Percentiles rank a stretch among this genome's conserved stretches.
phyloP scores from a whole-genome alignment of 2,797 vertebrate species.

The Lithobates pipiens region DNA sequence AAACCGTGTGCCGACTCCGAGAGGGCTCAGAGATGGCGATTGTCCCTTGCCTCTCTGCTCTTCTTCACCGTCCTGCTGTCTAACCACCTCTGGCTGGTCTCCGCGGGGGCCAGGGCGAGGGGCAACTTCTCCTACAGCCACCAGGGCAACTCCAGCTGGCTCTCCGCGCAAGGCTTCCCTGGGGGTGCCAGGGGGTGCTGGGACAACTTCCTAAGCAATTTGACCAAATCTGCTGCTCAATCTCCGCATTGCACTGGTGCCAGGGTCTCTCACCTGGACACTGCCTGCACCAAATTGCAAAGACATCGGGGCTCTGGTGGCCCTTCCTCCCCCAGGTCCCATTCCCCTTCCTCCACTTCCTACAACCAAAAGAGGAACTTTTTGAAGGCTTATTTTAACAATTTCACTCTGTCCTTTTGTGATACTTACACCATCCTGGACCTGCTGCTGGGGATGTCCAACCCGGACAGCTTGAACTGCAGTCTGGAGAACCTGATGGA shows the following conservation, averaged over 20 bases:
- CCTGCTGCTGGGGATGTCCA: constrained; percentile 83
- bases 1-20: constrained; percentile 80
- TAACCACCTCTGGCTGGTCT: constrained; percentile 81
- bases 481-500: constrained; percentile 80
- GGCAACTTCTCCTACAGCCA: constrained; percentile 67
- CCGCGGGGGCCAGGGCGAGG: constrained; percentile 78
- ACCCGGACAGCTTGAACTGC: constrained; percentile 84
- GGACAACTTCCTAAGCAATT: constrained; percentile 74
- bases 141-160: constrained; percentile 63
- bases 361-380: constrained; percentile 78
- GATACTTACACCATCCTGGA: constrained; percentile 84
- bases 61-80: constrained; percentile 83
- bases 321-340: constrained; percentile 65
- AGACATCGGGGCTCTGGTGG: constrained; percentile 73
- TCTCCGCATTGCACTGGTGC: constrained; percentile 66
- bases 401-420: constrained; percentile 86
- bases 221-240: constrained; percentile 73
- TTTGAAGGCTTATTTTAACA: constrained; percentile 83
- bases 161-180: constrained; percentile 62
- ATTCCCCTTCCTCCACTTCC: constrained; percentile 66
- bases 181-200: constrained; percentile 70
- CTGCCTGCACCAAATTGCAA: constrained; percentile 73
- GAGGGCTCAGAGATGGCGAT: constrained; percentile 84
- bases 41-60: constrained; percentile 81
- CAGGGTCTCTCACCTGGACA: constrained; percentile 69